A percentile compares a stretch with the other conserved stretches of the same genome.
phyloP scores from a whole-genome alignment of 2,113 vertebrate genomes.

The Accipiter cooperii region DNA sequence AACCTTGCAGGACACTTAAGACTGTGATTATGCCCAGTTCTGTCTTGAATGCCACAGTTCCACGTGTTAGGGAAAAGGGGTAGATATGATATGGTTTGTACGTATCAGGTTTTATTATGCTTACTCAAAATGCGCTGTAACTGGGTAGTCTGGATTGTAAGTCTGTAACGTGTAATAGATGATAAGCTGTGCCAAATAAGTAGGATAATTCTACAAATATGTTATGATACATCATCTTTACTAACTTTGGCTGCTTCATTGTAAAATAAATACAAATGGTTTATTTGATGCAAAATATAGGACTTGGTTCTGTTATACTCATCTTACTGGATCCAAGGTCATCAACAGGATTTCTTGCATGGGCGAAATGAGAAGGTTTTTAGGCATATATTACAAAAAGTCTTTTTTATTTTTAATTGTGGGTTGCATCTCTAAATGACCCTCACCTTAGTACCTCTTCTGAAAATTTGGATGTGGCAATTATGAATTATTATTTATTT shows the following conservation, averaged over 20 bases:
- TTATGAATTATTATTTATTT: constrained; percentile 29
- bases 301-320: not conserved
- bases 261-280: not conserved
- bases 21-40: not conserved
- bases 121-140: not conserved
- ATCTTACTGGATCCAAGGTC: not conserved
- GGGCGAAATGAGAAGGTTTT: not conserved
- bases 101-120: not conserved
- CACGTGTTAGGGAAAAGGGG: not conserved
- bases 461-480: not conserved
- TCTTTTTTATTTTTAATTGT: not conserved
- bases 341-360: not conserved
- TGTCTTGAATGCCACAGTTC: not conserved
- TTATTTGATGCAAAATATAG: not conserved
- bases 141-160: not conserved
- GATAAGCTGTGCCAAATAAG: not conserved
- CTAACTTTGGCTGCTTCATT: not conserved
- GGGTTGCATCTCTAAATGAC: not conserved
- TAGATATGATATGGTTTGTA: not conserved
- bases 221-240: not conserved
- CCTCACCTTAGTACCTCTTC: not conserved
- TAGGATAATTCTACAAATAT: not conserved
- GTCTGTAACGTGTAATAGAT: not conserved
- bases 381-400: not conserved
- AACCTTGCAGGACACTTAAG: not conserved